These are phyloP conservation scores for Chouioia cunea DNA, from an alignment of 2,888 invertebrate species.

Conservation along the genomic window DNA sequence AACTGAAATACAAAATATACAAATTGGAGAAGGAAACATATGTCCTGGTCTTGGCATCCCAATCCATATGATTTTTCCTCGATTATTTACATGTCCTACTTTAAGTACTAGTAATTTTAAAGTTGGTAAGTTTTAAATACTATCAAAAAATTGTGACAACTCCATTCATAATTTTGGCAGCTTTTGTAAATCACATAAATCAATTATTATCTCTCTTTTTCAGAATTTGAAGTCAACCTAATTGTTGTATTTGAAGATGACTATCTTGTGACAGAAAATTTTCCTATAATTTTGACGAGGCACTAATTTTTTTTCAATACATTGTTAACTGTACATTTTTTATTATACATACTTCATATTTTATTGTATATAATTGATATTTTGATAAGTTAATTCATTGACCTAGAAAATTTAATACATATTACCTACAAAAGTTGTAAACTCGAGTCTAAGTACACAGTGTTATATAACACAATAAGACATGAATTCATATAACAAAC, in stretches of 20 bases:
- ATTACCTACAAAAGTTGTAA: slow-evolving; percentile 38
- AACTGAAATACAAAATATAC: slow-evolving; percentile 98
- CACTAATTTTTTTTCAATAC: slow-evolving; percentile 60
- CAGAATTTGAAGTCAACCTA: slow-evolving; percentile 96
- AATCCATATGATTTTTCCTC: slow-evolving; percentile 94
- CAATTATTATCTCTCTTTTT: slow-evolving; percentile 62
- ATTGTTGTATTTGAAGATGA: slow-evolving; percentile 94
- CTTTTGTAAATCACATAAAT: slow-evolving; percentile 50
- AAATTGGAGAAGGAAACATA: slow-evolving; percentile 94
- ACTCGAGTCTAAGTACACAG: slow-evolving; percentile 28
- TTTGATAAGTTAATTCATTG: slow-evolving; percentile 43
- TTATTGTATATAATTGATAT: slow-evolving; percentile 40
- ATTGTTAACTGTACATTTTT: slow-evolving; percentile 40
- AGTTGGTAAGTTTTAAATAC: slow-evolving; percentile 78
- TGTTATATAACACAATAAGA: slow-evolving; percentile 40
- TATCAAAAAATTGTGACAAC: not conserved
- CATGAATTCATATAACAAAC: slow-evolving; percentile 35
- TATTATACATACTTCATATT: slow-evolving; percentile 40
- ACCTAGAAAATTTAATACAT: slow-evolving; percentile 41
- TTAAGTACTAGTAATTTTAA: slow-evolving; percentile 92
- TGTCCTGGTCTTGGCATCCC: slow-evolving; percentile 85
- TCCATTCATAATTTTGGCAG: not conserved
- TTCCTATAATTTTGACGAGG: slow-evolving; percentile 79
- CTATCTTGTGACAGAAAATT: slow-evolving; percentile 94
- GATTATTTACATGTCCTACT: slow-evolving; percentile 95